A percentile compares a stretch with the other conserved stretches of the same genome.
Conservation (phyloP, 2,888 invertebrate species). For the Conistra vaccinii region DNA sequence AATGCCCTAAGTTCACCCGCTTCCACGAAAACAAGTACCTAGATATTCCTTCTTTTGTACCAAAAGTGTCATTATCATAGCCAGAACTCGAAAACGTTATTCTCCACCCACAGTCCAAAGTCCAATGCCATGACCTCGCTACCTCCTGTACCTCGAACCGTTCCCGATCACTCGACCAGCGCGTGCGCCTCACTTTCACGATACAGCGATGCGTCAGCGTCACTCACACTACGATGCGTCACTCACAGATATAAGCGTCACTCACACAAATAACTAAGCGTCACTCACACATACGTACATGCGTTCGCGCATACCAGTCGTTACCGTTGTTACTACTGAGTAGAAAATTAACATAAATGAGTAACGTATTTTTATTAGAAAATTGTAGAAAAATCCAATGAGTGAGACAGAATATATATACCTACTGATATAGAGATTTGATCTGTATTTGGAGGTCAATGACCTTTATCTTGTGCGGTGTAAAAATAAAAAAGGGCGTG, state of each 20-base stretch:
- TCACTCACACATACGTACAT: conserved; percentile 48
- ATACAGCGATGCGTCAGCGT: conserved; percentile 67
- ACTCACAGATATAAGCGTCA: conserved; percentile 52
- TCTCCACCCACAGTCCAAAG: conserved; percentile 26
- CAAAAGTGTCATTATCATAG: no score
- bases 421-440: neutral
- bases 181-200: conserved; percentile 78
- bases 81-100: neutral
- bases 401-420: neutral
- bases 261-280: conserved; percentile 7
- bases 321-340: conserved; percentile 65
- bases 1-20: neutral
- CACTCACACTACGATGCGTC: conserved; percentile 54
- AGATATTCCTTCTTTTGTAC: neutral
- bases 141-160: conserved; percentile 64
- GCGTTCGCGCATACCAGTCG: conserved; percentile 42
- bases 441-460: conserved; percentile 13
- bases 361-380: conserved; percentile 39
- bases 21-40: neutral
- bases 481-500: conserved; percentile 17
- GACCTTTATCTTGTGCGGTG: conserved; percentile 12
- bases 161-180: conserved; percentile 72
- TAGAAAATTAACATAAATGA: conserved; percentile 57
- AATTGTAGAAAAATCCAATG: conserved; percentile 44
- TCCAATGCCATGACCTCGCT: conserved; percentile 45